Evolutionary conservation across 1,140 invertebrate genomes (phyloP).

Genomic region (Drosophila carrolli): DNA sequence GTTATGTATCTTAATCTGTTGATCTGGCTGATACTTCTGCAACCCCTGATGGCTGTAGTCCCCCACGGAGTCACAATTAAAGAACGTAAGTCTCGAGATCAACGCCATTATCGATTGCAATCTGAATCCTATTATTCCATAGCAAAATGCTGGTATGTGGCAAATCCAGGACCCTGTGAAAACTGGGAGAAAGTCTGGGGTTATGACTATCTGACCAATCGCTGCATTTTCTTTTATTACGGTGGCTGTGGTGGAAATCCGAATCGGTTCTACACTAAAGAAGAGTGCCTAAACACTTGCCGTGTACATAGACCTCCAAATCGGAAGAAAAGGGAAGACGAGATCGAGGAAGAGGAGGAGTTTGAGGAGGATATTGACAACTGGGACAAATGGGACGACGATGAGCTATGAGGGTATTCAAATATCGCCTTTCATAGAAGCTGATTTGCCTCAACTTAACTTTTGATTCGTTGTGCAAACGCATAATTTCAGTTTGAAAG

Average conservation of each 20-base stretch:
- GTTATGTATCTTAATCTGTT: constrained; percentile 6
- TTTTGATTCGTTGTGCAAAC: constrained; percentile 44
- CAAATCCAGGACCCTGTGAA: constrained; percentile 44
- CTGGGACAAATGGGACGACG: constrained; percentile 26
- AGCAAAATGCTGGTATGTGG: constrained; percentile 54
- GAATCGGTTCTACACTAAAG: constrained; percentile 49
- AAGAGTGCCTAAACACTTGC: constrained; percentile 46
- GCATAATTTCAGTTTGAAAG: constrained; percentile 67
- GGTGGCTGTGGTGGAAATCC: constrained; percentile 68
- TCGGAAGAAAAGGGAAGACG: constrained; percentile 10
- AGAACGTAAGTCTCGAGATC: constrained; percentile 32
- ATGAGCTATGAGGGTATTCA: constrained; percentile 39
- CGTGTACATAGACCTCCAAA: constrained; percentile 13
- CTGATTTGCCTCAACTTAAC: neutral
- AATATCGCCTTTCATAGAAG: neutral
- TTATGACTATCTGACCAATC: constrained; percentile 59
- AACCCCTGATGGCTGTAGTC: neutral
- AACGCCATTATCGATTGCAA: fast-evolving
- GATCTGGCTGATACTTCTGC: neutral
- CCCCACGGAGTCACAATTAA: constrained; percentile 10
- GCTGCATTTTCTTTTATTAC: constrained; percentile 57
- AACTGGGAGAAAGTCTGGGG: constrained; percentile 49
- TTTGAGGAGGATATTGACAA: constrained; percentile 44
- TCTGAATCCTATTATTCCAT: too few relatives aligned
- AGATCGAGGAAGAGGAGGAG: constrained; percentile 26